Base-by-base conservation (phyloP, 2,888 invertebrate species). In the Cryptus viduatorius region DNA sequence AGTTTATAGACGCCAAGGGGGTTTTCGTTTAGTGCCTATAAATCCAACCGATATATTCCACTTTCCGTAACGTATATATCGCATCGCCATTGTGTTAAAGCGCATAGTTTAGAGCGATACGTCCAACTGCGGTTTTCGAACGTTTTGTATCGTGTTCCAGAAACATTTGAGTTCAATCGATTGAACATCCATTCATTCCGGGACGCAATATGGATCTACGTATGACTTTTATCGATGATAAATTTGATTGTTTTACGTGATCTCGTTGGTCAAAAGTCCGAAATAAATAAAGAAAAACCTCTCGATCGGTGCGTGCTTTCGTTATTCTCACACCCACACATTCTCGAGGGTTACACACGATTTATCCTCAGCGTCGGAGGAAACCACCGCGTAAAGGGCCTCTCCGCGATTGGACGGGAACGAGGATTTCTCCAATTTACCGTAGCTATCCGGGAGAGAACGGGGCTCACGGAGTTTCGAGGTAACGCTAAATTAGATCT, bases 1-100 rank as follows among this genome's bases (percentile, higher is more conserved):
- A 90, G 90, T 90, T 91, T 91, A 89, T 90, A 90, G 90, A 90
- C 86, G 89, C 90, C 87, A 84, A 86, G 88, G 87, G 87, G 89
- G 84, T 88, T 89, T 89, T 90, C 89, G 90, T 92, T 91, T 89
- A 88, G 88, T 86, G 88, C 88, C 90, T 87, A 90, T 92, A 92
- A 92, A 92, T 92, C 87, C 85, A 59, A 77, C 85, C 88, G 80
- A 86, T 88, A 88, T 86, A 87, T 86, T 87, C 82, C 80, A 85
- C 86, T 86, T 84, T 86, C 85, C 80, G 86, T 86, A 87, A 86
- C 86, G 88, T 88, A 24, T 75, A 65, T 65, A 31, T 56, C 56
- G 12, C n/a, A 12, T 14, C 10, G 65, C n/a, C 19, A 42, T 65
- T 19, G 76, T 19, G 76, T 76, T 76, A 53, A 50, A 50, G 19